phyloP scores from a whole-genome alignment of 2,113 vertebrate genomes.

The Tapirus terrestris region DNA sequence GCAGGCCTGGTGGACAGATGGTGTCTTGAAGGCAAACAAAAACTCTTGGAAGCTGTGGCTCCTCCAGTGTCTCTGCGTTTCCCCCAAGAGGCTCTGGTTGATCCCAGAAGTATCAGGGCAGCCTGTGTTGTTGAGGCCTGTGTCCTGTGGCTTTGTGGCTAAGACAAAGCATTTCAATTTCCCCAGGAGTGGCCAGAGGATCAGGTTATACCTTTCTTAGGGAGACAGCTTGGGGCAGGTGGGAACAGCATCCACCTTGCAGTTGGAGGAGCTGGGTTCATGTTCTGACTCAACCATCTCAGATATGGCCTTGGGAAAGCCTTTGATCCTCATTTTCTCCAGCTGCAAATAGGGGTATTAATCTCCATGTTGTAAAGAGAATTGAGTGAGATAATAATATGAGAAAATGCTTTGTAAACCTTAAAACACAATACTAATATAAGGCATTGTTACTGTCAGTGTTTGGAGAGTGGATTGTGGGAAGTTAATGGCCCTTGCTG shows the following conservation, averaged over 20 bases:
- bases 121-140: background rate
- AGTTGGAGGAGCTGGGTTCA: background rate
- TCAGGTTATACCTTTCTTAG: background rate
- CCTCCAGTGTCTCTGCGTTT: background rate
- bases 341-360: background rate
- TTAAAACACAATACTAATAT: background rate
- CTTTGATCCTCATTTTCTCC: background rate
- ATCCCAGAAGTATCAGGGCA: background rate
- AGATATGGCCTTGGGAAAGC: background rate
- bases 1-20: conserved; percentile 23
- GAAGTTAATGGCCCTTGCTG: conserved; percentile 52
- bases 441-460: background rate
- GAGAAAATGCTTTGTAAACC: conserved; percentile 14
- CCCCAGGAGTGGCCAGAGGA: background rate
- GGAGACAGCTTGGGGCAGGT: background rate
- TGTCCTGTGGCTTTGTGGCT: background rate
- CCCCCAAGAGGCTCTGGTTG: background rate
- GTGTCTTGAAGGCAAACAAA: conserved; percentile 38
- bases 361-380: background rate
- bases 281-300: background rate
- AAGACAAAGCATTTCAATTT: background rate
- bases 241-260: background rate
- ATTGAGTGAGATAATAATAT: background rate
- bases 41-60: background rate
- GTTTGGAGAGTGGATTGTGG: conserved; percentile 1